Percentiles rank a stretch among this genome's conserved stretches.
These are phyloP conservation scores for Toxotes lorentzi DNA, from an alignment of 2,797 vertebrate genomes.

Conservation along the genomic window DNA sequence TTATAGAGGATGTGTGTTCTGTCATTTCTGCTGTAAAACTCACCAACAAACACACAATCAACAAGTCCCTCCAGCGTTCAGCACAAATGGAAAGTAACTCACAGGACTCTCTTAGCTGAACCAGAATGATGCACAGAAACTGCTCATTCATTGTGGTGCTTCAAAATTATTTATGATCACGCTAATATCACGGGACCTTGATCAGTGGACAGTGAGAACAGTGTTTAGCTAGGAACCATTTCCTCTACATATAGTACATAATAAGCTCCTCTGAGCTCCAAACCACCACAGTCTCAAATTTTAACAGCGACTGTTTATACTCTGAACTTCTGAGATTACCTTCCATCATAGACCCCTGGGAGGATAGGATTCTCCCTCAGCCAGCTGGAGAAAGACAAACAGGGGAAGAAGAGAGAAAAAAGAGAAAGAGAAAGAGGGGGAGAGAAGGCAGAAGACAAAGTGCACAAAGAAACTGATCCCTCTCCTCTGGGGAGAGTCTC, in stretches of 20 bases:
- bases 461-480: conserved; percentile 60
- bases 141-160: not conserved
- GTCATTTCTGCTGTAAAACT: conserved; percentile 26
- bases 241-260: conserved; percentile 34
- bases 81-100: conserved; percentile 34
- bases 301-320: conserved; percentile 62
- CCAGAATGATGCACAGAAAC: not conserved
- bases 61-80: conserved; percentile 29
- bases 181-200: conserved; percentile 22
- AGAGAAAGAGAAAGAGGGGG: conserved; percentile 30
- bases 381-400: conserved; percentile 37
- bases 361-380: conserved; percentile 60
- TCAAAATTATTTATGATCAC: conserved; percentile 28
- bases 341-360: conserved; percentile 52
- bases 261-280: conserved; percentile 31
- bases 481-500: conserved; percentile 59
- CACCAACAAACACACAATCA: conserved; percentile 41
- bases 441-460: conserved; percentile 41
- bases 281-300: conserved; percentile 47
- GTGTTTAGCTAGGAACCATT: conserved; percentile 22
- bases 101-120: conserved; percentile 19
- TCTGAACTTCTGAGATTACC: conserved; percentile 60
- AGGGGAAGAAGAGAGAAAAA: conserved; percentile 43
- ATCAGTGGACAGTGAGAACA: conserved; percentile 23
- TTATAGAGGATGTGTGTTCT: not conserved